Percentiles rank a stretch among this genome's conserved stretches.
Conservation (phyloP, 2,797 vertebrate species). For the Tachyglossus aculeatus region DNA sequence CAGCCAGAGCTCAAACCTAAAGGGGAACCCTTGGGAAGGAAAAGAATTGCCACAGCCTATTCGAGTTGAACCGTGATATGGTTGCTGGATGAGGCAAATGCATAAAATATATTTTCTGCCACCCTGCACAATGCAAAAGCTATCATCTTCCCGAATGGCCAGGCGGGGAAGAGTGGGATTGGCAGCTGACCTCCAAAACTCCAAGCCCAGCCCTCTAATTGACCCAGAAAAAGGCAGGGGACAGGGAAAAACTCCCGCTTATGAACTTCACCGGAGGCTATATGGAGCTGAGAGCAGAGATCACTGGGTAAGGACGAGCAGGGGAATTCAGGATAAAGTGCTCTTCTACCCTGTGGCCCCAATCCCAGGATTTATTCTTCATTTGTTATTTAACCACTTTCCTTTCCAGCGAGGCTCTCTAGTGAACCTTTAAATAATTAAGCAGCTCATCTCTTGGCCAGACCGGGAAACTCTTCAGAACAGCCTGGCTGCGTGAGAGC, state of each 20-base stretch:
- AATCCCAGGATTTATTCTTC: accelerated
- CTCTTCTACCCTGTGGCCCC: background rate
- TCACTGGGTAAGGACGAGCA: background rate
- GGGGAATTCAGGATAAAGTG: too few species aligned
- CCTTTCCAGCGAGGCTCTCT: background rate
- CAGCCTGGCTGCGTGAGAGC: too few species aligned
- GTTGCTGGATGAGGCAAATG: background rate
- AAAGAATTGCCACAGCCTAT: background rate
- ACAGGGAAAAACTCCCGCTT: background rate
- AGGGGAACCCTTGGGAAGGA: background rate
- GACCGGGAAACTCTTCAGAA: too few species aligned
- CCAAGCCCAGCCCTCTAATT: background rate
- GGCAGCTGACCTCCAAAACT: background rate
- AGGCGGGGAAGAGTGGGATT: background rate
- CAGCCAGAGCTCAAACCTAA: background rate
- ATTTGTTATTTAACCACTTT: accelerated
- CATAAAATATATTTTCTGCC: background rate
- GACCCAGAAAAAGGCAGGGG: background rate
- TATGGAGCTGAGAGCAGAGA: background rate
- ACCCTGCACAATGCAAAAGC: background rate
- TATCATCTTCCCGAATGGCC: background rate
- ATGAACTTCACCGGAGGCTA: accelerated
- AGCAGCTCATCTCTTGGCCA: background rate
- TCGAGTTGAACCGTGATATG: background rate
- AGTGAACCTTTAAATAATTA: background rate